Evolutionary conservation across 2,888 invertebrate genomes (phyloP).

Genomic region (Idaea straminata): DNA sequence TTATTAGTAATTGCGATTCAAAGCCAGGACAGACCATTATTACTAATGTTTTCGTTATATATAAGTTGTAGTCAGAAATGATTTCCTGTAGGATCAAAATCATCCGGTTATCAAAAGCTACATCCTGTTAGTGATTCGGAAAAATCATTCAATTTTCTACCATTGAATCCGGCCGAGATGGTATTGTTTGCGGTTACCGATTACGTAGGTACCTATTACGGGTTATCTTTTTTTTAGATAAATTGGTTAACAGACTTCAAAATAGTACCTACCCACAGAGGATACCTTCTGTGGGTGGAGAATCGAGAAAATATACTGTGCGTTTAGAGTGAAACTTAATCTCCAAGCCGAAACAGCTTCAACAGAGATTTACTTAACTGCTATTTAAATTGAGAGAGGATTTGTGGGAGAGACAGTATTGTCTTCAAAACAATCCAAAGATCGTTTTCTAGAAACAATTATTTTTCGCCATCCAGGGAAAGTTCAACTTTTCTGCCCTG

Average conservation of each 20-base stretch:
- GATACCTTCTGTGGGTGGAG: too few species aligned
- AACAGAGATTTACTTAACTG: not conserved
- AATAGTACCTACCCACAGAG: too few species aligned
- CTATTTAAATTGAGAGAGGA: not conserved
- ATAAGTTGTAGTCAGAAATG: not conserved
- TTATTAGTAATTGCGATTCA: not conserved
- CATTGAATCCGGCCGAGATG: not conserved
- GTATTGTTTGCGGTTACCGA: not conserved
- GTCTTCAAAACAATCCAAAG: not conserved
- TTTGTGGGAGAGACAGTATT: not conserved
- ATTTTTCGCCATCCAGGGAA: not conserved
- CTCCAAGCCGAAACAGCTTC: not conserved
- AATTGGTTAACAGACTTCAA: too few species aligned
- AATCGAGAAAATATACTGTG: not conserved
- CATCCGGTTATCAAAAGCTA: not conserved
- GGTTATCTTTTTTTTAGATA: not conserved
- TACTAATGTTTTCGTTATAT: not conserved
- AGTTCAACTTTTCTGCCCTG: too few species aligned
- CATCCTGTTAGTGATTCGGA: not conserved
- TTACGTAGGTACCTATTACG: not conserved
- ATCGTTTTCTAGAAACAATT: not conserved
- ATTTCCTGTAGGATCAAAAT: not conserved
- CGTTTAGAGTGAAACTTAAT: not conserved
- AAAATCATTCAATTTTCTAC: not conserved
- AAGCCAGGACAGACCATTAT: not conserved